A percentile compares a stretch with the other conserved stretches of the same genome.
Conservation (phyloP, 2,888 invertebrate species). For the Cyclophora punctaria region DNA sequence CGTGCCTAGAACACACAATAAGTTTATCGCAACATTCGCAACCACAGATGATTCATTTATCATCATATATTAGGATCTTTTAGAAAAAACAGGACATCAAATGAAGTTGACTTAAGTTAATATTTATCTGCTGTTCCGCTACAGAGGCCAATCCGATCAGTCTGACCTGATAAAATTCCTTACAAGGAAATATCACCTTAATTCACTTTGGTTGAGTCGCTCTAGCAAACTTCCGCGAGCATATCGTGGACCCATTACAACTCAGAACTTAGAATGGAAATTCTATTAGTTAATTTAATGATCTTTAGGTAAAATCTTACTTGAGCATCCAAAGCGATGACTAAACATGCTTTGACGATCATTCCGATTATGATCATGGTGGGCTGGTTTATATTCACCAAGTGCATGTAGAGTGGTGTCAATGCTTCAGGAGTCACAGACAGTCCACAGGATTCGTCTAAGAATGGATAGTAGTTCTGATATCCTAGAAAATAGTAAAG, state of each 20-base stretch:
- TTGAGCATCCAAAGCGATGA: constrained; percentile 79
- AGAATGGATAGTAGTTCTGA: constrained; percentile 80
- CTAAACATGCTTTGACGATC: constrained; percentile 59
- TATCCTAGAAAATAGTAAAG: constrained; percentile 73
- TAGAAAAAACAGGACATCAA: neutral
- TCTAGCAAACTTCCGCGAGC: too few relatives aligned
- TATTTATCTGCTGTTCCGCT: neutral
- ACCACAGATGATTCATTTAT: neutral
- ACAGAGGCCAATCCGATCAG: neutral
- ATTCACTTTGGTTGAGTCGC: neutral
- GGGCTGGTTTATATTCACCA: constrained; percentile 83
- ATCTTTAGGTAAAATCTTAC: constrained; percentile 41
- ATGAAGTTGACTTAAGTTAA: neutral
- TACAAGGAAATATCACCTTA: neutral
- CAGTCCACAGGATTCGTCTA: constrained; percentile 77
- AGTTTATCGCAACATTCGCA: neutral
- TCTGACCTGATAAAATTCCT: neutral
- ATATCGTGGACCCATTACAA: too few relatives aligned
- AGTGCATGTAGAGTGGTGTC: constrained; percentile 82
- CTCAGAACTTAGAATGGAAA: too few relatives aligned
- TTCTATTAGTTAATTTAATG: neutral
- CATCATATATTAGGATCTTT: neutral
- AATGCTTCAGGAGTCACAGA: constrained; percentile 77
- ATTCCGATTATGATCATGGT: constrained; percentile 86
- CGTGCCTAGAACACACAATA: constrained; percentile 26